These are phyloP conservation scores for Cryptus viduatorius DNA, from an alignment of 2,888 invertebrate genomes.

Conservation along the genomic window DNA sequence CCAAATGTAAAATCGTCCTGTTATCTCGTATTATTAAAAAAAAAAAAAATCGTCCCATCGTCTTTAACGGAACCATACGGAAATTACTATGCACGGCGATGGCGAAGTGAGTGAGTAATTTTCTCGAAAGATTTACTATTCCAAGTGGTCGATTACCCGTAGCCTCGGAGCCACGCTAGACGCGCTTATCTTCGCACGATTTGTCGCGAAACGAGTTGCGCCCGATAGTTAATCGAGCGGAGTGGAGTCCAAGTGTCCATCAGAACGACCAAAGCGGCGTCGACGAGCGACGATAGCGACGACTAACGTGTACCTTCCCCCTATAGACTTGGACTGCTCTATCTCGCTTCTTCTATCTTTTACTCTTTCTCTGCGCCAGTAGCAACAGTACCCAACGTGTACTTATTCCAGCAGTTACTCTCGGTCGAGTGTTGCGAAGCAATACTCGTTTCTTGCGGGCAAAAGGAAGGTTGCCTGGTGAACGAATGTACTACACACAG, in stretches of 20 bases:
- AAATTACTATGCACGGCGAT: background rate
- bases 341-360: conserved; percentile 52
- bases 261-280: conserved; percentile 45
- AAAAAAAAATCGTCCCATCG: conserved; percentile 8
- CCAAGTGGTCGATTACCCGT: conserved; percentile 57
- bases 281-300: conserved; percentile 27
- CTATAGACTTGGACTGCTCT: conserved; percentile 38
- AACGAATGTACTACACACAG: conserved; percentile 38
- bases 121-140: conserved; percentile 48
- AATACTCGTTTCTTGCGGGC: conserved; percentile 54
- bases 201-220: conserved; percentile 60
- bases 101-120: conserved; percentile 41
- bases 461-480: background rate
- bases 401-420: conserved; percentile 69
- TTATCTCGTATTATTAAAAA: background rate
- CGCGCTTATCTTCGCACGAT: conserved; percentile 54
- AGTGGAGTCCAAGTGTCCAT: conserved; percentile 71
- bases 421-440: conserved; percentile 52
- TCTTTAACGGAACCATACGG: background rate
- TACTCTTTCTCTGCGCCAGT: conserved; percentile 20
- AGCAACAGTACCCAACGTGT: conserved; percentile 33
- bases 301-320: conserved; percentile 25
- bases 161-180: conserved; percentile 30
- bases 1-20: background rate
- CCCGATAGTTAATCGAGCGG: conserved; percentile 67